Base-by-base conservation (phyloP, 2,113 vertebrate species). In the Pseudorasbora parva region DNA sequence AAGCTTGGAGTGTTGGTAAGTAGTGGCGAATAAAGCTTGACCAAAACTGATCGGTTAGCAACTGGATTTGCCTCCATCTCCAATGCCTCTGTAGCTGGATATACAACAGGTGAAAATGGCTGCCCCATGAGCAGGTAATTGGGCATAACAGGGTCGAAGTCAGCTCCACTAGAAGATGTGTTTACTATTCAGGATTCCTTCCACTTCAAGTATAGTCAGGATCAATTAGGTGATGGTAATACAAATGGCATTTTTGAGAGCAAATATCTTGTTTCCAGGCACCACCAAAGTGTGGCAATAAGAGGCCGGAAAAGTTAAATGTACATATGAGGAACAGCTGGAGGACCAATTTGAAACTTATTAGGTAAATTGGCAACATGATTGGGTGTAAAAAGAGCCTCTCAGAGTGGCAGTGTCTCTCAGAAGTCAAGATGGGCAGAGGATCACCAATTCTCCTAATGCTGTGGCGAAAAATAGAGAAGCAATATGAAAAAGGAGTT, bases 31-130 rank as follows among this genome's bases (percentile, higher is more conserved):
- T 59, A 37, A 59, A 78, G 51, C 54, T 59, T 17, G 30, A 17
- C 54, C 75, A 59, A 51, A 59, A 78, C 30, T 78, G 54, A 57
- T 78, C 25, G 6, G 47, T 30, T 17, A 30, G 74, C 23, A 76
- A 8, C 19, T 76, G 74, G 14, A 25, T 76, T 54, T 76, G 74
- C 45, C 45, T 49, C 47, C 14, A 49, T 49, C 27, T 23, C 54
- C 1, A 37, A 6, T 37, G 27, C 2, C 15, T 56, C 27, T 30
- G 6, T 37, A 33, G 23, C 19, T 27, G 25, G 30, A 33, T 33
- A 57, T 30, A 56, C 15, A 12, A 77, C 49, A 1, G 25, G 74
- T 10, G 74, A 25, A 9, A 57, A 23, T 78, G 75, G 60, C 27
- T 14, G 21, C 2, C 51, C 27, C 75, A 57, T 77, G 51, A 77